Conservation (phyloP, 2,113 vertebrate species). For the Clarias batrachus region DNA sequence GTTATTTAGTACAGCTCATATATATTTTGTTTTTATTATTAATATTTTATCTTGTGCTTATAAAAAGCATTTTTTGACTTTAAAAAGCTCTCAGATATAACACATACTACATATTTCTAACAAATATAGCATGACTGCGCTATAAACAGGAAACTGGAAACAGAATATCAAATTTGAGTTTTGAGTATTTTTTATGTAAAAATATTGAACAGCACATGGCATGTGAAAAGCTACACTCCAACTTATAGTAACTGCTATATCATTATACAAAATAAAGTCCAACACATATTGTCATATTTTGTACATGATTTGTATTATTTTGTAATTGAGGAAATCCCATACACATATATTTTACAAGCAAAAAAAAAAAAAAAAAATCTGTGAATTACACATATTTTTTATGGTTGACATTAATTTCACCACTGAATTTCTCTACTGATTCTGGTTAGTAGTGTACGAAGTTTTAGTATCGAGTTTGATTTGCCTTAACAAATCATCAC, state of each 20-base stretch:
- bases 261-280: neutral
- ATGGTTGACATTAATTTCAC: neutral
- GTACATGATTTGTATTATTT: neutral
- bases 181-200: neutral
- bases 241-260: neutral
- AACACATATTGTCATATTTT: neutral
- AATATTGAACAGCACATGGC: neutral
- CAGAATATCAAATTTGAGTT: conserved; percentile 4
- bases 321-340: neutral
- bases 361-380: neutral
- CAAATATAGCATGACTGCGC: neutral
- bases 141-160: conserved; percentile 17
- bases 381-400: neutral
- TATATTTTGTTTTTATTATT: neutral
- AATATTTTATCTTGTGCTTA: neutral
- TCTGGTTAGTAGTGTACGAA: conserved; percentile 28
- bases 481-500: neutral
- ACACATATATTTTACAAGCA: neutral
- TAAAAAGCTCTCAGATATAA: neutral
- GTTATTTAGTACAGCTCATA: neutral
- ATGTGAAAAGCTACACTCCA: neutral
- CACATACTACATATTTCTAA: neutral
- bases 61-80: neutral
- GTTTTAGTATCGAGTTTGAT: conserved; percentile 9
- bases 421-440: neutral